phyloP scores from a whole-genome alignment of 2,797 vertebrate genomes.

The Eutrigla gurnardus region DNA sequence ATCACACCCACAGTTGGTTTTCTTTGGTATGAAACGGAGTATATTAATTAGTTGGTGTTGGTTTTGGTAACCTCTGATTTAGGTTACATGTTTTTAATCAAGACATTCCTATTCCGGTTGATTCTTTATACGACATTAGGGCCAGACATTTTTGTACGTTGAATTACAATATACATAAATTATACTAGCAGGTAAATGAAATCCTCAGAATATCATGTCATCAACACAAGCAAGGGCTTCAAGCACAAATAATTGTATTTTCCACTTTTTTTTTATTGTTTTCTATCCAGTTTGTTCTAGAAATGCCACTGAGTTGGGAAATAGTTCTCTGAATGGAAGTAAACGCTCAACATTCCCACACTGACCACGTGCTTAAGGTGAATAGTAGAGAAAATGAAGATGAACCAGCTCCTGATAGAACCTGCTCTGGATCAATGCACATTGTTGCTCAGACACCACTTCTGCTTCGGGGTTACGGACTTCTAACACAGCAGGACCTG shows the following conservation, averaged over 20 bases:
- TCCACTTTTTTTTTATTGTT: background rate
- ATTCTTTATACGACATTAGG: background rate
- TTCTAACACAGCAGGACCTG: background rate
- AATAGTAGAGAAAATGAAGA: background rate
- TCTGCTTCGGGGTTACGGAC: background rate
- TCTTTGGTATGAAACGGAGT: background rate
- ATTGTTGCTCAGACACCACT: background rate
- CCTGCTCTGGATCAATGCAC: background rate
- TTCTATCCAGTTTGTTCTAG: background rate
- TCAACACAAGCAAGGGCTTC: background rate
- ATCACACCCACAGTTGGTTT: background rate
- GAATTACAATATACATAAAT: background rate
- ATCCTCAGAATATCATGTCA: background rate
- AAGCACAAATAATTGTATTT: background rate
- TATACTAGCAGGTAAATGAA: background rate
- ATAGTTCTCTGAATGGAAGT: background rate
- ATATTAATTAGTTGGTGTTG: too few species aligned
- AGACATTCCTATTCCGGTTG: background rate
- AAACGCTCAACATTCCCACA: background rate
- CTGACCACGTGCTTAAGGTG: background rate
- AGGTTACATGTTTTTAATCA: background rate
- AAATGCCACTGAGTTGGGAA: background rate
- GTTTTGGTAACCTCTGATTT: background rate
- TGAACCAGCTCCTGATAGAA: background rate
- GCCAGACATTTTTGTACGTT: slow-evolving; percentile 4